Evolutionary conservation across 2,113 vertebrate species (phyloP).

Genomic region (Penelope pileata): DNA sequence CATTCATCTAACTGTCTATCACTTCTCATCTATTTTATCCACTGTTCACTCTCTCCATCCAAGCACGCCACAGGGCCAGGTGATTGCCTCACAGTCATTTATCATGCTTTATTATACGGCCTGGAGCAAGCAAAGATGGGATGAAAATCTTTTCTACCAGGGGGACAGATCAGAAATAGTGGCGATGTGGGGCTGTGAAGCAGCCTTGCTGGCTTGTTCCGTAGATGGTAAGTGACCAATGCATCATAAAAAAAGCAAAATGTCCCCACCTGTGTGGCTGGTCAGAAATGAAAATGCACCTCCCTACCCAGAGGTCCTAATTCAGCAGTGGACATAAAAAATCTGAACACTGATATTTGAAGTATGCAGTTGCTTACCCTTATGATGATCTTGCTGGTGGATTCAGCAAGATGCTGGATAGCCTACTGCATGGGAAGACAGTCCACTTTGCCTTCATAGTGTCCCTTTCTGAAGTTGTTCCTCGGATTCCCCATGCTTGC

Average conservation of each 20-base stretch:
- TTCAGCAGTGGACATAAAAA: neutral
- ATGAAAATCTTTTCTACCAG: neutral
- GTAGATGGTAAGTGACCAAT: neutral
- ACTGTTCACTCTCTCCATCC: neutral
- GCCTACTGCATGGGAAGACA: neutral
- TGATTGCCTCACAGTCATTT: neutral
- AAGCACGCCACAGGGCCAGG: neutral
- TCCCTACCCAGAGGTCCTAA: neutral
- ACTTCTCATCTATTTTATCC: neutral
- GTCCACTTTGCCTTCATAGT: fast-evolving
- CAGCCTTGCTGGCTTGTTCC: neutral
- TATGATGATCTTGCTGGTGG: neutral
- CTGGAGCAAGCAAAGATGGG: neutral
- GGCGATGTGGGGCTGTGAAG: neutral
- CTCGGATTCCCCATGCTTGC: neutral
- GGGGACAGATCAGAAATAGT: neutral
- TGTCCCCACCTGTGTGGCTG: neutral
- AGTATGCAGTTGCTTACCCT: neutral
- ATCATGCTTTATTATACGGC: neutral
- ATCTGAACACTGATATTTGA: neutral
- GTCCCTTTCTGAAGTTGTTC: neutral
- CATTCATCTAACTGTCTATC: neutral
- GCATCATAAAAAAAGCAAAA: neutral
- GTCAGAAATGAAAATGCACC: neutral
- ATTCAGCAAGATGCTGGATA: neutral